Evolutionary conservation across 2,888 invertebrate genomes (phyloP).

Genomic region (Ommatoiulus sabulosus): DNA sequence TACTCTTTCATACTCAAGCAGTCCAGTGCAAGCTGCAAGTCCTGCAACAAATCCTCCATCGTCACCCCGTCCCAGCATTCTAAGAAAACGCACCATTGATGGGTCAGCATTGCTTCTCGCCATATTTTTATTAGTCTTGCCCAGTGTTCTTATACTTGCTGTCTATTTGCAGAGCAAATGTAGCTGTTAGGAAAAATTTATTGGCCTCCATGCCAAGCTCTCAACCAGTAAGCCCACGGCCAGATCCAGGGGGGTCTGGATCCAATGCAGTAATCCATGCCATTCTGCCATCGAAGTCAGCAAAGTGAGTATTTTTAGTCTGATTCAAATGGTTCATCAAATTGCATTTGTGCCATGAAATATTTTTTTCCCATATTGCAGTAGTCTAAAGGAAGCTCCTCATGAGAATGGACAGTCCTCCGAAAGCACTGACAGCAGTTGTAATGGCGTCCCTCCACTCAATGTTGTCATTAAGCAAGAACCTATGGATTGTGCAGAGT

Average conservation of each 20-base stretch:
- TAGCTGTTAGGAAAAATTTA: constrained; percentile 70
- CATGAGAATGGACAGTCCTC: constrained; percentile 56
- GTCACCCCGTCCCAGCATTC: constrained; percentile 84
- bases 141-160: constrained; percentile 63
- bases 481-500: constrained; percentile 56
- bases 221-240: constrained; percentile 57
- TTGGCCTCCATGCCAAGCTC: constrained; percentile 67
- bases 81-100: constrained; percentile 88
- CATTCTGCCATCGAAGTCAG: constrained; percentile 6
- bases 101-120: constrained; percentile 70
- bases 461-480: constrained; percentile 57
- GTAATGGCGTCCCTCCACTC: constrained; percentile 42
- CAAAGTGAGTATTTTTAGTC: neutral
- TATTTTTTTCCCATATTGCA: neutral
- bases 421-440: constrained; percentile 53
- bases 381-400: constrained; percentile 50
- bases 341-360: neutral
- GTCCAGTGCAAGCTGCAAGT: constrained; percentile 27
- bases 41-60: constrained; percentile 68
- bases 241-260: neutral
- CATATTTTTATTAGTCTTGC: constrained; percentile 47
- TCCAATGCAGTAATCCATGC: neutral
- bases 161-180: constrained; percentile 67
- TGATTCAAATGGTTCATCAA: neutral
- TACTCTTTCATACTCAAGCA: constrained; percentile 8